Evolutionary conservation across 2,888 invertebrate species (phyloP), one percentile per base, ranked within the genome.

Genomic region (Diadromus collaris): DNA sequence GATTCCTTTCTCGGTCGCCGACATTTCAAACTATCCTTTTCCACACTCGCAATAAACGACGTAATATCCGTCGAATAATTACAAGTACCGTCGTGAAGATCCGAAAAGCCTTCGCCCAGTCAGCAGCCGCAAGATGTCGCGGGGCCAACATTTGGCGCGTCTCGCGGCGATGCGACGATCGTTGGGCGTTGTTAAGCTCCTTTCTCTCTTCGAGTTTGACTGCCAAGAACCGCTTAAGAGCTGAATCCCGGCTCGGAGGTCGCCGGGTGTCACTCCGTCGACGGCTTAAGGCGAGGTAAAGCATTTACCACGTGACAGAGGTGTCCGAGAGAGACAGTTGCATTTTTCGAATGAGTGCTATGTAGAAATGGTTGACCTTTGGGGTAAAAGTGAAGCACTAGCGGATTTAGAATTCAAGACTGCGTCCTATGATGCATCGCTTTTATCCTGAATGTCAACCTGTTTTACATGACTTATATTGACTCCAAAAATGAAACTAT

Each of bases 51-150:
- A 29, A 68, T 68, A 41, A 68, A 61, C 24, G 48, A 46, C 48
- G 38, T 68, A 51, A 60, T 32, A 29, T n/a, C 34, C 60, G 44
- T 68, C 41, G 24, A 67, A 61, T 68, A 56, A 67, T 38, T 44
- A 67, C 21, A 74, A 48, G 48, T 21, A 32, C 38, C 41, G 44
- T 44, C 51, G 34, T 54, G 21, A 63, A 68, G 54, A 38, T 7
- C 21, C 48, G 6, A 46, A 46, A 56, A 46, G 54, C 13, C 16
- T 34, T 34, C 56, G 41, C 51, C 24, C 9, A 13, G 24, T 10
- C 51, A 51, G 51, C n/a, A 51, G 16, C 10, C 10, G 21, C 38
- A 74, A 74, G 74, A 21, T 65, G 13, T 60, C 48, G 48, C 34
- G 13, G 21, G 48, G 41, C 29, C 21, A 24, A 32, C n/a, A 56